phyloP scores from a whole-genome alignment of 2,888 invertebrate genomes.

The Calliphora vomitoria region DNA sequence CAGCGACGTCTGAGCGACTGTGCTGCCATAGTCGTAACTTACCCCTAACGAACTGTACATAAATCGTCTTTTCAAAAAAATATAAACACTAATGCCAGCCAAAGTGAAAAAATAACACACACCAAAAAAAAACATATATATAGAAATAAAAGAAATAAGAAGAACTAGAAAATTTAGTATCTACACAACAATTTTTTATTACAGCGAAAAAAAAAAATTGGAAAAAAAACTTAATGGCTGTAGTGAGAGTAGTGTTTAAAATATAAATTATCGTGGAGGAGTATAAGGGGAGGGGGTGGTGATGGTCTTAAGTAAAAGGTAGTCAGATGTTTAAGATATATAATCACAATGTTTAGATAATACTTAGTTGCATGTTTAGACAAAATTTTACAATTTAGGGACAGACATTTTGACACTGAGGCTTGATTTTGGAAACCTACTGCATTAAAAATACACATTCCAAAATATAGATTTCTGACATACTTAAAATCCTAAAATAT shows the following conservation, averaged over 20 bases:
- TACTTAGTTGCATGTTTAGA: slow-evolving; percentile 4
- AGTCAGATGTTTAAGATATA: slow-evolving; percentile 57
- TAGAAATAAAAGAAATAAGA: slow-evolving; percentile 80
- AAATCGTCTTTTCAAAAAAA: slow-evolving; percentile 83
- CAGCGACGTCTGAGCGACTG: slow-evolving; percentile 73
- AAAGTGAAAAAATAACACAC: slow-evolving; percentile 59
- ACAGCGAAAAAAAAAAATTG: slow-evolving; percentile 78
- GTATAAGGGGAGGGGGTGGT: neutral
- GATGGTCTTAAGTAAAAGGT: neutral
- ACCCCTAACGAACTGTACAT: slow-evolving; percentile 81
- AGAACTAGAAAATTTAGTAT: slow-evolving; percentile 80
- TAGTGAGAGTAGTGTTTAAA: slow-evolving; percentile 77
- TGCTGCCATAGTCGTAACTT: slow-evolving; percentile 75
- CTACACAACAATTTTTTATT: slow-evolving; percentile 82
- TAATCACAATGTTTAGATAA: slow-evolving; percentile 11
- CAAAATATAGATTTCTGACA: too few species aligned
- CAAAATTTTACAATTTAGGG: neutral
- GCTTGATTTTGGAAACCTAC: too few species aligned
- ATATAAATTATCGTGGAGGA: slow-evolving; percentile 61
- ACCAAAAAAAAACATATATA: slow-evolving; percentile 73
- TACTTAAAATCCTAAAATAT: neutral
- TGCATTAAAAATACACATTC: too few species aligned
- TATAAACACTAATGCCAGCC: slow-evolving; percentile 82
- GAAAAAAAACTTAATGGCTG: slow-evolving; percentile 82
- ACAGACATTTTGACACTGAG: neutral